These are phyloP conservation scores for Parasteatoda lunata DNA, from an alignment of 2,888 invertebrate species.

Conservation along the genomic window DNA sequence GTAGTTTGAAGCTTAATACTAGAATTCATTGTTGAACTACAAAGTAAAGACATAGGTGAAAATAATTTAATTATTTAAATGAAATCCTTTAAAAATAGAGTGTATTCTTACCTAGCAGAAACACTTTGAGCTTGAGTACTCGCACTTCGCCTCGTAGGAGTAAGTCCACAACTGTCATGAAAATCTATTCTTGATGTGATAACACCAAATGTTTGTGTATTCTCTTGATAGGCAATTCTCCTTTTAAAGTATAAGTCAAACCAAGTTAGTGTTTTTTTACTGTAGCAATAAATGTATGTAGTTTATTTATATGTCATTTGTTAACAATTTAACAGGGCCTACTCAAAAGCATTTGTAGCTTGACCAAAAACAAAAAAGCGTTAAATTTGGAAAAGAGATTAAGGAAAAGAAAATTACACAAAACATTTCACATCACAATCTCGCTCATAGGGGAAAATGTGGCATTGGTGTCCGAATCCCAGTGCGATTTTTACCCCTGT, in stretches of 20 bases:
- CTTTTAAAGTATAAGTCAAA: constrained; percentile 73
- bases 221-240: constrained; percentile 95
- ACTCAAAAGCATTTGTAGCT: no score
- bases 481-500: no score
- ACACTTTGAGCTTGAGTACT: constrained; percentile 84
- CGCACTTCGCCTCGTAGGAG: constrained; percentile 82
- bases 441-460: no score
- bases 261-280: no score
- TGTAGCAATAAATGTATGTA: no score
- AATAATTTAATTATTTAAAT: neutral
- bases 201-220: constrained; percentile 94
- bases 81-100: neutral
- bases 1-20: constrained; percentile 73
- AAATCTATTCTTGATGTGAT: constrained; percentile 92
- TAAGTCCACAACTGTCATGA: constrained; percentile 84
- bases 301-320: no score
- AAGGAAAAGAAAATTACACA: no score
- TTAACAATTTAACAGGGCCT: no score
- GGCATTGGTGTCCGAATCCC: no score
- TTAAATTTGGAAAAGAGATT: no score
- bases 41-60: neutral
- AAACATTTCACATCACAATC: no score
- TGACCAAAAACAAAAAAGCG: no score
- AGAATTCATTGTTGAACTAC: constrained; percentile 77
- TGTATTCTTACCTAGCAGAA: constrained; percentile 72